Conservation (phyloP, 2,113 vertebrate species). For the Protobothrops mucrosquamatus region DNA sequence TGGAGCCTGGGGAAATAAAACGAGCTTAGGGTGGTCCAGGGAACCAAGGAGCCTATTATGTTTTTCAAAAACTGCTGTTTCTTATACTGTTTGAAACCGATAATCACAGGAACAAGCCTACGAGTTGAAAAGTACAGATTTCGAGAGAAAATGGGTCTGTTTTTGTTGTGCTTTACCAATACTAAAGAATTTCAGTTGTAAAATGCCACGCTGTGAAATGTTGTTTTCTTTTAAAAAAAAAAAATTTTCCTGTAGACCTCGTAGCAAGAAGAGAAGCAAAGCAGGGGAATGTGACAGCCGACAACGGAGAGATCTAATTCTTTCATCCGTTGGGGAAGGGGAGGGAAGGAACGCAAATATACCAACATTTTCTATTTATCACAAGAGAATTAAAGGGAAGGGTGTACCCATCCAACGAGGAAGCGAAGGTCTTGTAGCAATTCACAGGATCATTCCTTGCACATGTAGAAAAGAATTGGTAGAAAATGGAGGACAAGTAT, state of each 20-base stretch:
- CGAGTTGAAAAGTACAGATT: background rate
- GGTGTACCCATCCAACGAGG: background rate
- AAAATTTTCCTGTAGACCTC: background rate
- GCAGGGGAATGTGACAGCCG: background rate
- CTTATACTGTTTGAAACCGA: background rate
- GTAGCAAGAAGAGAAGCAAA: background rate
- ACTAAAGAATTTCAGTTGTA: background rate
- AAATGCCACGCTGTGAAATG: background rate
- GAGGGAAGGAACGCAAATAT: background rate
- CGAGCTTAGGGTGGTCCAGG: background rate
- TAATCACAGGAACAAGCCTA: background rate
- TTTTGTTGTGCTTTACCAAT: background rate
- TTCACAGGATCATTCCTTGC: background rate
- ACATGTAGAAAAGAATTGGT: background rate
- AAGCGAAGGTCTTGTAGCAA: background rate
- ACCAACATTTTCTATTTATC: slow-evolving; percentile 14
- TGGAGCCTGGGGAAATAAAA: background rate
- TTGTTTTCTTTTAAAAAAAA: background rate
- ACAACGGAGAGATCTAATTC: background rate
- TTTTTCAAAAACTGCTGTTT: background rate
- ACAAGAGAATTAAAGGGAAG: slow-evolving; percentile 7
- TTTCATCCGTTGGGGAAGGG: background rate
- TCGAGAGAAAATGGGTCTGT: background rate
- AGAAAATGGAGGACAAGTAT: background rate
- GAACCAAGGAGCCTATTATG: background rate